Evolutionary conservation across 2,797 vertebrate genomes (phyloP), one percentile per base, ranked within the genome.

Genomic region (Babyrousa celebensis): DNA sequence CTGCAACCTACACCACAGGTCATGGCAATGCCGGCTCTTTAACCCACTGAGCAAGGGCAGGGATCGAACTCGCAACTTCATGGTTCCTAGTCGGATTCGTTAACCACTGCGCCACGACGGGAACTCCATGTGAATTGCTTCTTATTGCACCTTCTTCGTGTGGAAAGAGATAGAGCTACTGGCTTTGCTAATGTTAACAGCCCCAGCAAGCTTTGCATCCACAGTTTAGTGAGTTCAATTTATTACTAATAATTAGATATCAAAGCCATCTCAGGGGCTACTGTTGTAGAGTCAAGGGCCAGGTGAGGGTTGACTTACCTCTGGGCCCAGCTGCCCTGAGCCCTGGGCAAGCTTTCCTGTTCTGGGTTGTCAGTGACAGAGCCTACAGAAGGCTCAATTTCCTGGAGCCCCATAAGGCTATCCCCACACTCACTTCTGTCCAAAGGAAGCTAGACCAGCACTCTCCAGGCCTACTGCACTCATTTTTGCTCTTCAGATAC

Each of bases 121-220:
- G 36, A 36, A 36, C 36, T 36, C 36, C 36, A 36, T 36, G 0
- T 85, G 79, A 92, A 0, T 14, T 93, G 78, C 36, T 56, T 86
- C 91, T 72, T 95, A 75, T 21, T 93, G 32, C n/a, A n/a, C 80
- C 56, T 93, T 1, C 2, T 1, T 8, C 62, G 29, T 91, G 74
- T 58, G 54, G 95, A 96, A 91, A 95, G 77, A 87, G 15, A 43
- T 77, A 74, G 1, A 63, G 84, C 9, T 87, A 80, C 29, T 94
- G 90, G 65, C 14, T 68, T 94, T 96, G 96, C 78, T 95, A 89
- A 97, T 82, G 96, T 86, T 96, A 89, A 89, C 63, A 87, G 56
- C 58, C 54, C 29, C 70, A 72, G 40, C 27, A 72, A 95, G 56
- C 32, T 94, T 71, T 58, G 60, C 70, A 82, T 56, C 29, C 65